Percentiles rank a stretch among this genome's conserved stretches.
Evolutionary conservation across 2,797 vertebrate genomes (phyloP).

Genomic region (Pteronotus mesoamericanus): DNA sequence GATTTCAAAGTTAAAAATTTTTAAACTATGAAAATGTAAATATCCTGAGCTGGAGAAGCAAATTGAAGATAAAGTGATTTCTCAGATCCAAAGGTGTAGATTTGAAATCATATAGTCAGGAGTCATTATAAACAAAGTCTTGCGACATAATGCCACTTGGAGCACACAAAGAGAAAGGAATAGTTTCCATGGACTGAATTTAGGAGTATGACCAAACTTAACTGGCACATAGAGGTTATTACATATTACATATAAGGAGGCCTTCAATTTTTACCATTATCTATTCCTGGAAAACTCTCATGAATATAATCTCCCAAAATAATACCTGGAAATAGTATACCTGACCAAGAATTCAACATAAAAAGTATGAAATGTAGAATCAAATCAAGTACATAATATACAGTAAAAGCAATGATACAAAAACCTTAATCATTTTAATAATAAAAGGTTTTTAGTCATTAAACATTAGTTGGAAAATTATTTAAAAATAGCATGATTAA

Average conservation of each 20-base stretch:
- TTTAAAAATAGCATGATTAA: background rate
- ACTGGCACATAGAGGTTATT: background rate
- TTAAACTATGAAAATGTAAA: background rate
- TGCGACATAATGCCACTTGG: background rate
- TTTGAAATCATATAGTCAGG: background rate
- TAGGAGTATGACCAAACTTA: background rate
- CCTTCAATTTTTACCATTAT: background rate
- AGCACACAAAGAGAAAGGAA: background rate
- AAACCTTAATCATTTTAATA: background rate
- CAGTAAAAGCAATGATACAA: background rate
- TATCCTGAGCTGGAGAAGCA: background rate
- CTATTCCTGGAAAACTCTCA: background rate
- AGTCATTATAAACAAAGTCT: background rate
- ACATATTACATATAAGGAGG: background rate
- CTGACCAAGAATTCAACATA: background rate
- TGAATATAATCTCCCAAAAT: background rate
- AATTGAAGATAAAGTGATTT: background rate
- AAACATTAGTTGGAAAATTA: background rate
- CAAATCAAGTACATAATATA: background rate
- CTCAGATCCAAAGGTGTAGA: background rate
- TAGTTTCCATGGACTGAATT: background rate
- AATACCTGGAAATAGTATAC: background rate
- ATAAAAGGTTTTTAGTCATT: background rate
- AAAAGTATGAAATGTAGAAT: background rate
- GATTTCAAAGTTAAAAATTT: background rate